phyloP scores from a whole-genome alignment of 2,888 invertebrate genomes.

The Tetropium fuscum region DNA sequence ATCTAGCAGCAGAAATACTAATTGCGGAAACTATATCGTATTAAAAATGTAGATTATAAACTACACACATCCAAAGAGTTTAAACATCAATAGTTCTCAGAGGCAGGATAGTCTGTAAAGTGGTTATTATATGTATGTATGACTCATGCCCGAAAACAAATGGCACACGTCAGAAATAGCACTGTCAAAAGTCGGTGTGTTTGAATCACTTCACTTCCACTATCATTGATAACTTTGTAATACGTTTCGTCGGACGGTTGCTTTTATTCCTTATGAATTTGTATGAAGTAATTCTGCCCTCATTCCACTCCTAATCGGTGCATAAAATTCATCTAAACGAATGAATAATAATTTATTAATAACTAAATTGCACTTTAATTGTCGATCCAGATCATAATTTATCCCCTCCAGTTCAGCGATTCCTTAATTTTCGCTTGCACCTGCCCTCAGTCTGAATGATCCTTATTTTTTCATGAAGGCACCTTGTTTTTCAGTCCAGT shows the following conservation, averaged over 20 bases:
- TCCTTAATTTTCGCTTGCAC: constrained; percentile 54
- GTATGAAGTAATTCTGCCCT: constrained; percentile 55
- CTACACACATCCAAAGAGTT: constrained; percentile 64
- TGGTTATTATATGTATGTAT: constrained; percentile 56
- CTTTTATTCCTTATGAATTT: constrained; percentile 51
- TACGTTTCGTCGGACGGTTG: constrained; percentile 58
- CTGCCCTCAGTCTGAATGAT: constrained; percentile 64
- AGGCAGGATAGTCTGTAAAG: constrained; percentile 63
- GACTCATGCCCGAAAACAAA: constrained; percentile 56
- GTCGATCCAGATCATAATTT: constrained; percentile 43
- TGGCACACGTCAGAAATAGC: constrained; percentile 57
- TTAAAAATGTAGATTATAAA: constrained; percentile 64
- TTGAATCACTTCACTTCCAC: constrained; percentile 57
- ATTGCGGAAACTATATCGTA: constrained; percentile 62
- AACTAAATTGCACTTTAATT: constrained; percentile 58
- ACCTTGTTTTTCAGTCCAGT: constrained; percentile 65
- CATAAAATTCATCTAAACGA: constrained; percentile 32
- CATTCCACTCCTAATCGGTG: constrained; percentile 39
- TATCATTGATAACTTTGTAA: constrained; percentile 46
- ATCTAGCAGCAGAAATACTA: constrained; percentile 60
- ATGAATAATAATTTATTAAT: constrained; percentile 34
- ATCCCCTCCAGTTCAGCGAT: constrained; percentile 30
- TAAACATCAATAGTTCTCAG: constrained; percentile 61
- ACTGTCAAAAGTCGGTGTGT: constrained; percentile 49
- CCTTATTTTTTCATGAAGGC: constrained; percentile 62